Conservation (phyloP, 2,113 vertebrate species). For the Seriola dumerili region DNA sequence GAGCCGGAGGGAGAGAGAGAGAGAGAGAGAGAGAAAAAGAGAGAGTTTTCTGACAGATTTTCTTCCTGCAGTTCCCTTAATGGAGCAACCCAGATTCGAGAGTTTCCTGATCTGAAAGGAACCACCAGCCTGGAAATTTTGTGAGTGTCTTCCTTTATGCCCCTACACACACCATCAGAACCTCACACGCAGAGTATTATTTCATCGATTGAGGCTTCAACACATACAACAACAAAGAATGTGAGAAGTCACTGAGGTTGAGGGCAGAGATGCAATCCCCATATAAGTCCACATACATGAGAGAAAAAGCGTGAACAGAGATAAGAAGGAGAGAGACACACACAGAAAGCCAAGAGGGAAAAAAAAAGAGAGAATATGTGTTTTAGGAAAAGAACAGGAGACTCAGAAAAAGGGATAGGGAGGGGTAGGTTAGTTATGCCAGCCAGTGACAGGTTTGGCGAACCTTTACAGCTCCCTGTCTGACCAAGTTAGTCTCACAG, state of each 20-base stretch:
- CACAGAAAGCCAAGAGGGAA: not conserved
- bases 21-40: not conserved
- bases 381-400: conserved; percentile 35
- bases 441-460: conserved; percentile 58
- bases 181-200: not conserved
- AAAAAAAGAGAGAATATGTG: conserved; percentile 9
- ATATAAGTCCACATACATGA: not conserved
- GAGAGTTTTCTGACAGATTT: conserved; percentile 55
- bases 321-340: conserved; percentile 6
- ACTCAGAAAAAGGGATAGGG: conserved; percentile 20
- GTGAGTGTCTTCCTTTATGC: conserved; percentile 84
- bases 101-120: conserved; percentile 95
- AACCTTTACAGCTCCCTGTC: conserved; percentile 65
- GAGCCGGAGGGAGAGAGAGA: conserved; percentile 3
- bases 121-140: conserved; percentile 95
- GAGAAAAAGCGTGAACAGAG: not conserved
- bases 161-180: not conserved
- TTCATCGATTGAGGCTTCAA: not conserved
- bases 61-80: conserved; percentile 90
- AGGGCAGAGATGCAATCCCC: not conserved
- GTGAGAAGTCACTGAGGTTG: not conserved
- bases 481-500: conserved; percentile 62
- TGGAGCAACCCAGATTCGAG: conserved; percentile 90
- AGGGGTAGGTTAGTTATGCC: conserved; percentile 55
- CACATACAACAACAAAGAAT: conserved; percentile 3